phyloP scores from a whole-genome alignment of 1,140 invertebrate species.

The Centruroides sculpturatus region DNA sequence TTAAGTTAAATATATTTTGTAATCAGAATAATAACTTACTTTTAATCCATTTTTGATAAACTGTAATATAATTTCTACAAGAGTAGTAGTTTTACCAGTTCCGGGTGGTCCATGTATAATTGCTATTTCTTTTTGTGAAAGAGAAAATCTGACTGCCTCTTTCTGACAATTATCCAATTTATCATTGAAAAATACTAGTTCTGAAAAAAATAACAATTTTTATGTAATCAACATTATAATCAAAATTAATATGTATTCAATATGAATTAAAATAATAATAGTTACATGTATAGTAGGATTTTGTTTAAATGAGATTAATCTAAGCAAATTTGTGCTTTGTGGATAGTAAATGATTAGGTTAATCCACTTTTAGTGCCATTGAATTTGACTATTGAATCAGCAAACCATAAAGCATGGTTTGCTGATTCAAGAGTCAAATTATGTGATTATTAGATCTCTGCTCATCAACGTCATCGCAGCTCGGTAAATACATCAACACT shows the following conservation, averaged over 20 bases:
- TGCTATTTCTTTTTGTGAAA: conserved; percentile 37
- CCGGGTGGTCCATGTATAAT: conserved; percentile 41
- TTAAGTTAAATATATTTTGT: too few relatives aligned
- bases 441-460: too few relatives aligned
- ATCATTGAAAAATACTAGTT: conserved; percentile 9
- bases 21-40: conserved; percentile 22
- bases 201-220: background rate
- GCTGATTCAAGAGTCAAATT: too few relatives aligned
- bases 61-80: conserved; percentile 44
- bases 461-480: too few relatives aligned
- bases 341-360: too few relatives aligned
- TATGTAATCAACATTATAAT: background rate
- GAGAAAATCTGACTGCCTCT: conserved; percentile 40
- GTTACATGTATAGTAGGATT: too few relatives aligned
- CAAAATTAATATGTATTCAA: background rate
- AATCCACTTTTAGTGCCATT: too few relatives aligned
- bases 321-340: too few relatives aligned
- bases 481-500: too few relatives aligned
- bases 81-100: conserved; percentile 49
- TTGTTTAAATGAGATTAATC: too few relatives aligned
- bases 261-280: background rate
- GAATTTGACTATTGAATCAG: too few relatives aligned
- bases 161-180: conserved; percentile 39
- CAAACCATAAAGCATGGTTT: too few relatives aligned
- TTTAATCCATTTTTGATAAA: conserved; percentile 34